These are phyloP conservation scores for Steromphala cineraria DNA, from an alignment of 2,888 invertebrate genomes.

Conservation along the genomic window DNA sequence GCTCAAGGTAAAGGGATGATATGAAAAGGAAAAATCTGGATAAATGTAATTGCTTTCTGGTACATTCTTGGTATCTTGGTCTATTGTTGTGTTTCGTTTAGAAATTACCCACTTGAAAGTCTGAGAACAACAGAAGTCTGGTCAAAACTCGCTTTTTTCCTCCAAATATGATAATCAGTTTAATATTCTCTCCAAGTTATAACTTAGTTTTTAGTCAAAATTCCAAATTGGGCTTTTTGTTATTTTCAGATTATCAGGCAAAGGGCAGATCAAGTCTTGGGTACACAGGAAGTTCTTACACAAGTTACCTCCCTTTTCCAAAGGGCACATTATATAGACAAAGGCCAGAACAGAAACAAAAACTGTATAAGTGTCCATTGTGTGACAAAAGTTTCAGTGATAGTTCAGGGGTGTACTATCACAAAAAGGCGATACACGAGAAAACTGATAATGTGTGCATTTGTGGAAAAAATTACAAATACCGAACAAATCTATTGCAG, in stretches of 20 bases:
- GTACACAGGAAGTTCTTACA: background rate
- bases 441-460: background rate
- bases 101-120: too few relatives aligned
- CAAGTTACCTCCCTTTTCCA: background rate
- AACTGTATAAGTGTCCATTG: background rate
- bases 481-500: background rate
- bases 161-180: too few relatives aligned
- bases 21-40: too few relatives aligned
- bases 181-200: too few relatives aligned
- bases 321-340: background rate
- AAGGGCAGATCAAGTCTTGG: background rate
- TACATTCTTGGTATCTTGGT: too few relatives aligned
- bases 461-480: background rate
- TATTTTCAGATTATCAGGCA: constrained; percentile 1
- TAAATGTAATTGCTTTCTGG: too few relatives aligned
- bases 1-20: too few relatives aligned
- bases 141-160: too few relatives aligned
- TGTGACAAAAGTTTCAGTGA: background rate
- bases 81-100: too few relatives aligned
- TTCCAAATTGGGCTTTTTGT: background rate
- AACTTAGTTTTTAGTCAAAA: too few relatives aligned
- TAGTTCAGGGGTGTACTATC: background rate
- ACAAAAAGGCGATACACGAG: background rate
- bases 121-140: too few relatives aligned
- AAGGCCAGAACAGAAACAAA: background rate